Evolutionary conservation across 2,113 vertebrate genomes (phyloP).

Genomic region (Herpailurus yagouaroundi): DNA sequence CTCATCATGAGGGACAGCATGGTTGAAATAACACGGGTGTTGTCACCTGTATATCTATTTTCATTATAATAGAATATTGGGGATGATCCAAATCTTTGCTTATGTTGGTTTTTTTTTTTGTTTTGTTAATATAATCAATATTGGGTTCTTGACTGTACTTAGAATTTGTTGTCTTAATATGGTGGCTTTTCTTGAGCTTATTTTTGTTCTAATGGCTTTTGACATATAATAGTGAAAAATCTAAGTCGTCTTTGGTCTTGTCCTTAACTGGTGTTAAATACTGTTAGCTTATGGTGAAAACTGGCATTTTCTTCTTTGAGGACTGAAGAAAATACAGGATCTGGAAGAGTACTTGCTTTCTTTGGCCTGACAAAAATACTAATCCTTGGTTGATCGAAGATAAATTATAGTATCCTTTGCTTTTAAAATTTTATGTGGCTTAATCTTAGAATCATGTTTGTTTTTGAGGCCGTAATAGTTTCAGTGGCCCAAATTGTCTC

Average conservation of each 20-base stretch:
- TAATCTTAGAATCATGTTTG: not conserved
- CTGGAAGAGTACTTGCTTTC: not conserved
- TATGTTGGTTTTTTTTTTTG: not conserved
- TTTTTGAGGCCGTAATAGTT: constrained; percentile 13
- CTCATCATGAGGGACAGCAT: not conserved
- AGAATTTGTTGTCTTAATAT: not conserved
- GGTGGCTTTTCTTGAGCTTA: not conserved
- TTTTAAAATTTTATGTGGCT: not conserved
- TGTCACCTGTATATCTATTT: not conserved
- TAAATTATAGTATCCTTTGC: not conserved
- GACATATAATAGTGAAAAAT: not conserved
- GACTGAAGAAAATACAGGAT: not conserved
- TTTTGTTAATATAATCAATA: not conserved
- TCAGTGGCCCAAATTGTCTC: not conserved
- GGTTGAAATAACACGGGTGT: not conserved
- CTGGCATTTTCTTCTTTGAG: not conserved
- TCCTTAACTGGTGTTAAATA: not conserved
- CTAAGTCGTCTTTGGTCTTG: not conserved
- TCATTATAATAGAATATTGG: not conserved
- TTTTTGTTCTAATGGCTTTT: not conserved
- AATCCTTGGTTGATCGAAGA: not conserved
- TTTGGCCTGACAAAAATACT: not conserved
- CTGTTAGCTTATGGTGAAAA: not conserved
- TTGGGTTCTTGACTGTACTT: not conserved
- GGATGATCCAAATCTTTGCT: not conserved